Evolutionary conservation across 1,140 invertebrate genomes (phyloP), one percentile per base, ranked within the genome.

Genomic region (Drosophila gunungcola): DNA sequence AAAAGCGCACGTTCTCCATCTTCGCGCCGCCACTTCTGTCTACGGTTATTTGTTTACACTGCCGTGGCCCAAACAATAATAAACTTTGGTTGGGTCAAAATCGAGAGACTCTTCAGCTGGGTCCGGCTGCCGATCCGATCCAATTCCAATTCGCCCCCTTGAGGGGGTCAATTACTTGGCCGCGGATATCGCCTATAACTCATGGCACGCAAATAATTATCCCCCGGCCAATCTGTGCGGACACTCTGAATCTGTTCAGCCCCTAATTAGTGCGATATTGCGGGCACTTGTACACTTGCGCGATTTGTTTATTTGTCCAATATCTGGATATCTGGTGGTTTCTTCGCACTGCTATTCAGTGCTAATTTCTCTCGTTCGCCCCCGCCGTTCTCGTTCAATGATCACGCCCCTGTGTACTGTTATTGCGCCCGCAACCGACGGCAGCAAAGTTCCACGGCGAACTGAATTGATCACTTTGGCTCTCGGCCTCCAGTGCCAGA

Each of bases 1-100:
- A 92, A 65, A 92, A 92, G 53, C 91, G 88, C 49, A 92, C 91
- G 72, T 91, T 92, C 65, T 92, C 91, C 90, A 92, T 74, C 38
- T 92, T 51, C 21, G 45, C 57, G 51, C 45, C 62, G 49, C 42
- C 78, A 75, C 72, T 81, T 81, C 52, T 49, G 58, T 39, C 16
- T 4, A 13, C 58, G 48, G 29, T 51, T 73, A 57, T 68, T 68
- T 82, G 79, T 82, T 82, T 83, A 82, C 58, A 74, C 49, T 68
- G 51, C 58, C 43, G 51, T 60, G 51, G 83, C 62, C 80, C 62
- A 79, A 73, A 80, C 74, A 78, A 78, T 69, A 89, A 76, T 73
- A 79, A 73, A 61, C 65, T 49, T 67, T 67, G 41, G 54, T 39
- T 43, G 58, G 41, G 46, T 53, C 64, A 61, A 57, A 56, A 12